phyloP scores from a whole-genome alignment of 2,113 vertebrate genomes.

The Asarcornis scutulata region DNA sequence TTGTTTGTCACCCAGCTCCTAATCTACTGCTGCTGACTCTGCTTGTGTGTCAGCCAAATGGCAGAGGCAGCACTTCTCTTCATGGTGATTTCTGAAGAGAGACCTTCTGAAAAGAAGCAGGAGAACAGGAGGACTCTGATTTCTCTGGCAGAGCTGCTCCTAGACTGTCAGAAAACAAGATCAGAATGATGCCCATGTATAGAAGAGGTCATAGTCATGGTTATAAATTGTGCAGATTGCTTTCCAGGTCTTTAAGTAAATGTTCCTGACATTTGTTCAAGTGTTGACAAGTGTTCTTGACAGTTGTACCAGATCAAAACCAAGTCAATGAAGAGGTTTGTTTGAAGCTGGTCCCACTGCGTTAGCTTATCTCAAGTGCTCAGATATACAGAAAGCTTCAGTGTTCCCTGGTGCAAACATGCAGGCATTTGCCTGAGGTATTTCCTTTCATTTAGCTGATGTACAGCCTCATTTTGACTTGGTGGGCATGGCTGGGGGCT shows the following conservation, averaged over 20 bases:
- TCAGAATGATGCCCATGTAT: accelerated
- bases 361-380: background rate
- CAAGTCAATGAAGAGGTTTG: too few relatives aligned
- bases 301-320: background rate
- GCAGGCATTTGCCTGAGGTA: accelerated
- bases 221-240: background rate
- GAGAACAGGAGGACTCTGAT: background rate
- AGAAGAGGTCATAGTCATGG: background rate
- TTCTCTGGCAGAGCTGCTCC: background rate
- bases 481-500: background rate
- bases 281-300: background rate
- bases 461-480: accelerated
- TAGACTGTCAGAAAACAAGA: background rate
- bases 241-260: background rate
- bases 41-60: background rate
- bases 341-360: background rate
- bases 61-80: background rate
- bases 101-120: background rate
- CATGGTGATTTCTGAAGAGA: background rate
- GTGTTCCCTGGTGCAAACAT: accelerated
- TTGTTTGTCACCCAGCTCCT: background rate
- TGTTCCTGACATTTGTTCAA: too few relatives aligned
- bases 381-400: background rate
- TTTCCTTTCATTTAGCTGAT: background rate
- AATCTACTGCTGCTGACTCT: background rate